Evolutionary conservation across 1,140 invertebrate genomes (phyloP), one percentile per base, ranked within the genome.

Genomic region (Drosophila sp.): DNA sequence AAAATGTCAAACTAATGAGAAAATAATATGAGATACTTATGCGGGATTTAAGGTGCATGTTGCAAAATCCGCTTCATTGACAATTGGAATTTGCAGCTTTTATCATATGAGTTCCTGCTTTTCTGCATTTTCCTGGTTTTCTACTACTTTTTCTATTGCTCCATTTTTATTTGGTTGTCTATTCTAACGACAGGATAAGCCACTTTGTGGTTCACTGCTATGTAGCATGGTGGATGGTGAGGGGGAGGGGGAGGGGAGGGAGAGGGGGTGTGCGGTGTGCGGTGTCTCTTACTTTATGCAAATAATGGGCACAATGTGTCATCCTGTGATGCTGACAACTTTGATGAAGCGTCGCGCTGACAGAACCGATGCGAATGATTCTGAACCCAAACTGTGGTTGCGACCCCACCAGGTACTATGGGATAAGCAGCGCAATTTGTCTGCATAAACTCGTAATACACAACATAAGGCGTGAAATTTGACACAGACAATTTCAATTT

Each of bases 271-370:
- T 38, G 34, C 34, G 34, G 34, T 18, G 36, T 38, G 45, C 7
- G 4, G 18, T 1, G 16, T 57, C 40, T 69, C 51, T 69, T 48
- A 58, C 32, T 72, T 73, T 87, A 86, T 86, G 83, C 83, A 86
- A 86, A 86, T 87, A 86, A 87, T 87, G 83, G 71, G 76, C 72
- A 73, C 82, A 86, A 86, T 86, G 75, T 86, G 82, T 86, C 82
- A 86, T 78, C 66, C 74, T 40, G 21, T 76, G 64, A 27, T 56
- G 62, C 80, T 83, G 80, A 83, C 80, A 82, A 78, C 64, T 82
- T 72, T 65, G 76, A 82, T 82, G 80, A 82, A 82, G 80, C 78
- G 75, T 46, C 66, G 72, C 71, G 59, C 27, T 74, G 79, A 78
- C 79, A 64, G 62, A 57, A 40, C 57, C 45, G 38, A 62, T 75